phyloP scores from a whole-genome alignment of 2,797 vertebrate genomes.

The Sebastes nivosus region DNA sequence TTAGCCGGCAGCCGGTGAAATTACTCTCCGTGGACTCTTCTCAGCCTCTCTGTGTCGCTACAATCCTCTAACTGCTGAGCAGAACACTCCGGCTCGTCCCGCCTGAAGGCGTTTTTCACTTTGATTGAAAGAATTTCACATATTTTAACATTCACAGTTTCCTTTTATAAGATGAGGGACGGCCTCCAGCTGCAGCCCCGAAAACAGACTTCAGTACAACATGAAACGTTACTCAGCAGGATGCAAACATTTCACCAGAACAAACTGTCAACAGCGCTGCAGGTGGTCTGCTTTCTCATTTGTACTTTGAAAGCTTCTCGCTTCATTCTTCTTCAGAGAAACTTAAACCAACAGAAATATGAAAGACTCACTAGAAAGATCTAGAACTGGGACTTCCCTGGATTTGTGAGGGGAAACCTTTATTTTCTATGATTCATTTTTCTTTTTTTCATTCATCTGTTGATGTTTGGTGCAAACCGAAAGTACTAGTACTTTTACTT shows the following conservation, averaged over 20 bases:
- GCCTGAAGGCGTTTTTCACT: constrained; percentile 8
- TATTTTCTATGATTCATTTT: background rate
- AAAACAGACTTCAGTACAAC: background rate
- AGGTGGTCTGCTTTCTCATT: background rate
- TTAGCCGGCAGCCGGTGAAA: background rate
- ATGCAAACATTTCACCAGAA: background rate
- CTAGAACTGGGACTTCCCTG: background rate
- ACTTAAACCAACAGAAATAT: background rate
- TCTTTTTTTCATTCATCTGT: too few relatives aligned
- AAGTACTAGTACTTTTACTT: too few relatives aligned
- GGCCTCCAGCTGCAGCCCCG: background rate
- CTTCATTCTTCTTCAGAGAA: too few relatives aligned
- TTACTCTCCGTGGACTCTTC: background rate
- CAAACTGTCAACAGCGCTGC: background rate
- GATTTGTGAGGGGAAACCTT: background rate
- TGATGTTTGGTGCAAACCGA: too few relatives aligned
- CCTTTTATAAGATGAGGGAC: background rate
- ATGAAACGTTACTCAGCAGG: background rate
- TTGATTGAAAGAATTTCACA: background rate
- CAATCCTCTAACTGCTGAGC: constrained; percentile 10
- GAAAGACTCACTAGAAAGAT: background rate
- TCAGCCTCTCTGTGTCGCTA: background rate
- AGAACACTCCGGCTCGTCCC: background rate
- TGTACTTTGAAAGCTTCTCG: background rate
- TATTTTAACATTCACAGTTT: background rate